Evolutionary conservation across 2,797 vertebrate genomes (phyloP).

Genomic region (Carduelis carduelis): DNA sequence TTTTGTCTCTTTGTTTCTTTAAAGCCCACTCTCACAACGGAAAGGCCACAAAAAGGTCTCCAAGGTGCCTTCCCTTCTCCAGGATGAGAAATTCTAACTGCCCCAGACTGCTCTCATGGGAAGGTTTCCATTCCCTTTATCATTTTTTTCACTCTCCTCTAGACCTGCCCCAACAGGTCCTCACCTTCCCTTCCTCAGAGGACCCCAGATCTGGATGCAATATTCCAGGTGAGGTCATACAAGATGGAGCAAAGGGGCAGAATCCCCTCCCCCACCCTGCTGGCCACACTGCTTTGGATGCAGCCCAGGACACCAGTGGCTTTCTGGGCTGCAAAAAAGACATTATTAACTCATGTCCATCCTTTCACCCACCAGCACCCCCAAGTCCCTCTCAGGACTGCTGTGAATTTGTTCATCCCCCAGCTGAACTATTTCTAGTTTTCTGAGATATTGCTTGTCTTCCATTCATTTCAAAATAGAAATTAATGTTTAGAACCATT

Average conservation of each 20-base stretch:
- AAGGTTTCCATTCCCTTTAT: neutral
- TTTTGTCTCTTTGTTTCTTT: neutral
- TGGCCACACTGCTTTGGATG: accelerated
- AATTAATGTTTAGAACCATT: neutral
- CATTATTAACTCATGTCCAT: accelerated
- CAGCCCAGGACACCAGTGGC: accelerated
- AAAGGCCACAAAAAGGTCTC: neutral
- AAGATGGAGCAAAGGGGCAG: neutral
- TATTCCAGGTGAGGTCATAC: accelerated
- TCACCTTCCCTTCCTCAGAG: neutral
- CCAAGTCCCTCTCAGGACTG: neutral
- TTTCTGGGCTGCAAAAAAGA: neutral
- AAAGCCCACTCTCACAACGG: neutral
- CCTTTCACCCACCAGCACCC: neutral
- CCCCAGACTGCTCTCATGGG: neutral
- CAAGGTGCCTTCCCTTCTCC: neutral
- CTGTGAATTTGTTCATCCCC: neutral
- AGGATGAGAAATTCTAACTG: neutral
- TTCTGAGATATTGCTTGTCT: neutral
- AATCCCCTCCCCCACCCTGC: accelerated
- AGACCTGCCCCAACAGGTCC: neutral
- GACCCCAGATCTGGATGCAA: neutral
- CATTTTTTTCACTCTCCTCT: neutral
- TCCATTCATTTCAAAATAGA: neutral
- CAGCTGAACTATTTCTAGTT: neutral